Evolutionary conservation across 2,797 vertebrate species (phyloP), one percentile per base, ranked within the genome.

Genomic region (Periophthalmus magnuspinnatus): DNA sequence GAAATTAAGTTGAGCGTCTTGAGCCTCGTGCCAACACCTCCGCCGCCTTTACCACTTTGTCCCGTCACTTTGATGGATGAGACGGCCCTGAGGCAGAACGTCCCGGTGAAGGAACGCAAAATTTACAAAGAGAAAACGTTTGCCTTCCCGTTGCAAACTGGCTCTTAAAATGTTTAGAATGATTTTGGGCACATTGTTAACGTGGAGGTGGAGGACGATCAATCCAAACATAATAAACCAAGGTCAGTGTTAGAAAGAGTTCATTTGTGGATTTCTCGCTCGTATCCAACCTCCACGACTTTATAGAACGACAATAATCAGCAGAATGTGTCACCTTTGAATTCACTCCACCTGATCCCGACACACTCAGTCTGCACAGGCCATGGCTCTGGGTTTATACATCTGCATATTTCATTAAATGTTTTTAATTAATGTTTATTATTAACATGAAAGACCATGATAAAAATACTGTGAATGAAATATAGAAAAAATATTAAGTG

Each of bases 281-380:
- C 2, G 1, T 45, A 32, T 50, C 17, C 16, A 33, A 32, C 45
- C 24, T 24, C 47, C 47, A 47, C 24, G n/a, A 9, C 9, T 48
- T 32, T 65, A 50, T 19, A 65, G 22, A 50, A 24, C 17, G 50
- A 9, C 16, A 50, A 50, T 11, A 47, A 65, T 65, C 22, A 19
- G 64, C 19, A 67, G 76, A 54, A 68, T 64, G 66, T 55, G 75
- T 66, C 69, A 70, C n/a, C 19, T 7, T 74, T 64, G 65, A 50
- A 70, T 69, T 75, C 45, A 65, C 34, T 33, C 54, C 54, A 32
- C 36, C 38, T 47, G 45, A 34, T 70, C 63, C 65, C 62, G 9
- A 32, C 69, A 72, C 65, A 69, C 24, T 59, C 21, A 68, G 58
- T 60, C 77, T 74, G 33, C 36, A 66, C 54, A 72, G 81, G 81